These are phyloP conservation scores for Manduca sexta DNA, from an alignment of 1,140 invertebrate genomes.

Conservation along the genomic window DNA sequence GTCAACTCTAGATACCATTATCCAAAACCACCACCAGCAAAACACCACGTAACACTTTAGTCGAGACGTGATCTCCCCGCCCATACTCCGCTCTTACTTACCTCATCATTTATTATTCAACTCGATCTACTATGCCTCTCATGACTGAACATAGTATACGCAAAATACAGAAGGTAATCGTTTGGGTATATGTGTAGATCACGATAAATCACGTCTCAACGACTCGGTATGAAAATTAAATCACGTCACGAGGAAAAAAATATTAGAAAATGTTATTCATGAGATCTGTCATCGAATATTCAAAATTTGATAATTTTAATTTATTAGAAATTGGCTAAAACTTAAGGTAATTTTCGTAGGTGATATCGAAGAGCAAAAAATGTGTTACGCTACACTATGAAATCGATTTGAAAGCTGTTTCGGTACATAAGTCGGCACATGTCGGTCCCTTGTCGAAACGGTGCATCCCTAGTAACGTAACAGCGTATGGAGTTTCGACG, in stretches of 20 bases:
- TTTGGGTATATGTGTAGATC: too few relatives aligned
- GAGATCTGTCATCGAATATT: constrained; percentile 33
- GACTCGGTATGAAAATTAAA: constrained; percentile 1
- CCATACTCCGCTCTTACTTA: too few relatives aligned
- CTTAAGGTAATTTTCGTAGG: constrained; percentile 47
- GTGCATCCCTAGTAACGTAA: neutral
- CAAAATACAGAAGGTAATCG: too few relatives aligned
- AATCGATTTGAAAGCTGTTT: constrained; percentile 23
- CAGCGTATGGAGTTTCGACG: neutral
- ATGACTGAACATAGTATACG: too few relatives aligned
- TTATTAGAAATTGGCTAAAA: constrained; percentile 53
- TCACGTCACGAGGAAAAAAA: neutral
- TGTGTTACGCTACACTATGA: constrained; percentile 28
- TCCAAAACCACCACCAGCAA: constrained; percentile 20
- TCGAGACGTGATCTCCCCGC: constrained; percentile 1
- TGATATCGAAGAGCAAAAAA: constrained; percentile 26
- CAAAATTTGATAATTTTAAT: constrained; percentile 41
- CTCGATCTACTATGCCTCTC: too few relatives aligned
- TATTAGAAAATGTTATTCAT: constrained; percentile 8
- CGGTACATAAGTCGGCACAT: constrained; percentile 7
- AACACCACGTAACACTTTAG: constrained; percentile 4
- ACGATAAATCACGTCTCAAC: neutral
- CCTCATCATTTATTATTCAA: too few relatives aligned
- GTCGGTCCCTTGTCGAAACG: constrained; percentile 1
- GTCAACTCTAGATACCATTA: constrained; percentile 67